A percentile compares a stretch with the other conserved stretches of the same genome.
These are phyloP conservation scores for Mirounga angustirostris DNA, from an alignment of 2,113 vertebrate genomes.

Conservation along the genomic window DNA sequence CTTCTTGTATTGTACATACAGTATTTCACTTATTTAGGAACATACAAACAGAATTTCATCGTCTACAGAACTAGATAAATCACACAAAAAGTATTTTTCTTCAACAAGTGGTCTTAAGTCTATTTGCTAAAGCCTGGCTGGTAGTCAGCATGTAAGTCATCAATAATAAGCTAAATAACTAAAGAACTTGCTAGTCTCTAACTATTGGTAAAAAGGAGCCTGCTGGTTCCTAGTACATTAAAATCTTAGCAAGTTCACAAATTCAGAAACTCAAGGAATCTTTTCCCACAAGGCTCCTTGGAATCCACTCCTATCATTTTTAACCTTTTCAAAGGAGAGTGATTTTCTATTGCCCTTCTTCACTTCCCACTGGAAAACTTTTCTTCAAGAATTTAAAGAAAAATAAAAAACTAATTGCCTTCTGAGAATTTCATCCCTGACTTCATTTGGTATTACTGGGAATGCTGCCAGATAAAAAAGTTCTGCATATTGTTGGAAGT, in stretches of 20 bases:
- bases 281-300: neutral
- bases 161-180: neutral
- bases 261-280: neutral
- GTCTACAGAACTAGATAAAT: neutral
- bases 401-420: slow-evolving; percentile 13
- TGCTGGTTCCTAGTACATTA: neutral
- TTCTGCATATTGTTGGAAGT: neutral
- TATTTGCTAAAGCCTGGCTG: neutral
- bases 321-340: neutral
- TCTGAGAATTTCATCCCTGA: slow-evolving; percentile 63
- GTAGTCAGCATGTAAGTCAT: neutral
- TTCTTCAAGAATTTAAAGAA: slow-evolving; percentile 46
- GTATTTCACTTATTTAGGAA: slow-evolving; percentile 37
- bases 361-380: slow-evolving; percentile 64
- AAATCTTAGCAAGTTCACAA: neutral
- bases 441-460: slow-evolving; percentile 56
- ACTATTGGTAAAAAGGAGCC: neutral
- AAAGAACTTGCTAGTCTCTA: neutral
- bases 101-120: neutral
- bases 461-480: neutral
- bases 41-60: slow-evolving; percentile 20
- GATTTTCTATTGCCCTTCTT: slow-evolving; percentile 7
- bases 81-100: neutral
- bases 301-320: neutral
- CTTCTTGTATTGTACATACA: neutral